These are phyloP conservation scores for Pachliopta kotzebuea DNA, from an alignment of 2,888 invertebrate species.

Conservation along the genomic window DNA sequence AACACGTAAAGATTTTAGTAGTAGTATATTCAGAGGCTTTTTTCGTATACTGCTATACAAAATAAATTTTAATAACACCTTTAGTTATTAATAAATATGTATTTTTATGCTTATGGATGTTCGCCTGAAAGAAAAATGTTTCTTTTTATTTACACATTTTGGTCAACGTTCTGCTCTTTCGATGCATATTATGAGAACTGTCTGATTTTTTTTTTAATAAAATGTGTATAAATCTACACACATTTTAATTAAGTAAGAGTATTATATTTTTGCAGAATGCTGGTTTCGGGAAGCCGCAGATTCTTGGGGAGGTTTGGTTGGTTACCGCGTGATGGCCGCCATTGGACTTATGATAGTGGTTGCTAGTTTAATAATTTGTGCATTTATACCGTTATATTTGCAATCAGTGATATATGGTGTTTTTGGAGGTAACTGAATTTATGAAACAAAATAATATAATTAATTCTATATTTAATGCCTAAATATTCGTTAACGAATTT, in stretches of 20 bases:
- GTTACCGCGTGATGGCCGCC: slow-evolving; percentile 63
- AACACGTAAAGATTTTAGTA: slow-evolving; percentile 56
- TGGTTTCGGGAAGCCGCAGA: slow-evolving; percentile 76
- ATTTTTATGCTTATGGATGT: too few relatives aligned
- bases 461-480: background rate
- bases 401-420: slow-evolving; percentile 64
- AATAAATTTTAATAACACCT: too few relatives aligned
- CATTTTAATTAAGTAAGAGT: background rate
- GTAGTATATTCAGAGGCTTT: background rate
- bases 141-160: too few relatives aligned
- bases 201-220: too few relatives aligned
- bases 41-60: too few relatives aligned
- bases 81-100: too few relatives aligned
- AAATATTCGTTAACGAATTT: slow-evolving; percentile 35
- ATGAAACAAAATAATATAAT: background rate
- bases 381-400: slow-evolving; percentile 50
- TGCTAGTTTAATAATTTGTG: slow-evolving; percentile 54
- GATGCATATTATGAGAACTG: background rate
- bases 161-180: too few relatives aligned
- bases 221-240: too few relatives aligned
- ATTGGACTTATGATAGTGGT: slow-evolving; percentile 57
- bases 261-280: slow-evolving; percentile 56
- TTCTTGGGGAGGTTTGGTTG: slow-evolving; percentile 66
- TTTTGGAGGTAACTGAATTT: slow-evolving; percentile 52
- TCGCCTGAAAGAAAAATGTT: too few relatives aligned